These are phyloP conservation scores for Dysdera silvatica DNA, from an alignment of 1,140 invertebrate genomes.

Conservation along the genomic window DNA sequence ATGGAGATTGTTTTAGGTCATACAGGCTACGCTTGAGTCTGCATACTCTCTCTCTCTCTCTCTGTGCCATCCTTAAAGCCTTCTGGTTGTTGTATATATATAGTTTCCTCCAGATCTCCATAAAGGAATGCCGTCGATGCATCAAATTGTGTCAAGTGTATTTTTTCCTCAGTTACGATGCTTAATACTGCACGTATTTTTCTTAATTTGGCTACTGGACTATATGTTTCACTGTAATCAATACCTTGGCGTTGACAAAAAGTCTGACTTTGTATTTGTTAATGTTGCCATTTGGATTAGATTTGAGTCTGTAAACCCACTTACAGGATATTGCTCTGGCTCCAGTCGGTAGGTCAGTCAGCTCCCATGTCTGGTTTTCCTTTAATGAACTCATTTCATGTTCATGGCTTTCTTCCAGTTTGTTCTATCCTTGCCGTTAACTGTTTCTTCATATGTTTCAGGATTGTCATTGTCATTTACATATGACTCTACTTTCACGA, in stretches of 20 bases:
- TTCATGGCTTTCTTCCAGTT: slow-evolving; percentile 17
- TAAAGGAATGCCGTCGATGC: slow-evolving; percentile 44
- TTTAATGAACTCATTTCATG: slow-evolving; percentile 15
- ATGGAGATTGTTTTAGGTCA: slow-evolving; percentile 43
- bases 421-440: not conserved
- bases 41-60: slow-evolving; percentile 29
- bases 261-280: slow-evolving; percentile 22
- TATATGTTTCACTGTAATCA: slow-evolving; percentile 27
- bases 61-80: slow-evolving; percentile 34
- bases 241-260: slow-evolving; percentile 12
- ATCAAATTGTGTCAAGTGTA: slow-evolving; percentile 33
- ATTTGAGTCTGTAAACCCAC: slow-evolving; percentile 27
- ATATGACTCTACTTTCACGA: not conserved
- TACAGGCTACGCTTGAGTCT: slow-evolving; percentile 42
- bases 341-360: slow-evolving; percentile 9
- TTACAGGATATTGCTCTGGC: slow-evolving; percentile 31
- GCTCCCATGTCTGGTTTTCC: slow-evolving; percentile 17
- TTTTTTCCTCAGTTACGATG: not conserved
- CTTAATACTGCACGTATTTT: slow-evolving; percentile 1
- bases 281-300: slow-evolving; percentile 16
- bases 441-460: slow-evolving; percentile 3
- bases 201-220: slow-evolving; percentile 16
- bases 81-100: slow-evolving; percentile 44
- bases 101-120: slow-evolving; percentile 42
- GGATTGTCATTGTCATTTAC: not conserved